Evolutionary conservation across 2,888 invertebrate genomes (phyloP), one percentile per base, ranked within the genome.

Genomic region (Drosophila siamana): DNA sequence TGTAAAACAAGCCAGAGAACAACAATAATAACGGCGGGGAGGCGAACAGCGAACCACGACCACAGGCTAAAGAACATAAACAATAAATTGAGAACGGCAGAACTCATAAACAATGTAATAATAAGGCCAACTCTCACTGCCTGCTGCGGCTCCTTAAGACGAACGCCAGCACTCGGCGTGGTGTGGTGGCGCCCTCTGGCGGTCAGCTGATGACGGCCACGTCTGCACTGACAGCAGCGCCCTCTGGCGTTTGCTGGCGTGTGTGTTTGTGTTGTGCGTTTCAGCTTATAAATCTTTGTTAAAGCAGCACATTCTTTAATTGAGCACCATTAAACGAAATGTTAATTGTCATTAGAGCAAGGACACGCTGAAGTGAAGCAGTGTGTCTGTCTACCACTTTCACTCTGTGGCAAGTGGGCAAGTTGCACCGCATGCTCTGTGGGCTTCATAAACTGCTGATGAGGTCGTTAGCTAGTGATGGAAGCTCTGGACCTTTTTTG

Each of bases 71-170:
- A 64, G 38, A 56, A 67, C 67, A 78, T 59, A 79, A 76, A 80
- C 72, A 86, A 82, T 86, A 82, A 82, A 85, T 86, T 66, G 78
- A 69, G 80, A 62, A 72, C 65, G 50, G 61, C 65, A 64, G 70
- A 69, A 74, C 87, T 84, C 83, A 86, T 83, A 83, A 83, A 83
- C 83, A 83, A 83, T 83, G 85, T 86, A 83, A 83, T 83, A 73
- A 82, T 83, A 80, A 86, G 86, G 86, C 80, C 80, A 82, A 77
- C 69, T 71, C 33, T 41, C 13, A 22, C 40, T 48, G 69, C 33
- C 15, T 15, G 13, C 55, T 51, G 50, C 13, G 43, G 69, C 65
- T 66, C 50, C 73, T 76, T 77, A 77, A 77, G 75, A 69, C 77
- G n/a, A n/a, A n/a, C n/a, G n/a, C n/a, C n/a, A n/a, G n/a, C n/a